Evolutionary conservation across 2,797 vertebrate species (phyloP).

Genomic region (Cynodonichthys magdalenae): DNA sequence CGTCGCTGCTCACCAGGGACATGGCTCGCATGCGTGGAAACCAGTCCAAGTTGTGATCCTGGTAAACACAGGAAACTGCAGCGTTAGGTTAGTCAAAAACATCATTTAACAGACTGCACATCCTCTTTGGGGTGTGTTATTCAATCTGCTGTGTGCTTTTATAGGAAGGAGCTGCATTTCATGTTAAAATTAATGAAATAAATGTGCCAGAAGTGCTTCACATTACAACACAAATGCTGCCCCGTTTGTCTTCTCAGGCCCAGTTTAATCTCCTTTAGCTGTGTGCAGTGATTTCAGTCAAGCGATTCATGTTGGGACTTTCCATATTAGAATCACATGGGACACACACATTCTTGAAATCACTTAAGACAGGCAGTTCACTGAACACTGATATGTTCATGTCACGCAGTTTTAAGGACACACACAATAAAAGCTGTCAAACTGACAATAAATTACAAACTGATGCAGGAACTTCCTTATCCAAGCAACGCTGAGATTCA

Average conservation of each 20-base stretch:
- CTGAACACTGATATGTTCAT: conserved; percentile 3
- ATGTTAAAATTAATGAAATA: background rate
- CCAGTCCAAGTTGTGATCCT: conserved; percentile 98
- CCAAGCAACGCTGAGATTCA: background rate
- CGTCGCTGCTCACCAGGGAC: conserved; percentile 96
- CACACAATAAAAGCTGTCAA: background rate
- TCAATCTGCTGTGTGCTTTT: background rate
- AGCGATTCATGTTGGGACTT: conserved; percentile 60
- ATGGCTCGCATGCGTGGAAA: conserved; percentile 98
- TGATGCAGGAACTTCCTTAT: background rate
- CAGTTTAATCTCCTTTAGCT: conserved; percentile 1
- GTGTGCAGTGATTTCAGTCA: conserved; percentile 47
- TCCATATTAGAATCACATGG: conserved; percentile 63
- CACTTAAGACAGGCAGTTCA: conserved; percentile 13
- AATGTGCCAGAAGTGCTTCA: conserved; percentile 1
- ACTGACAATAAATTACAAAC: conserved; percentile 1
- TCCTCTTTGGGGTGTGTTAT: background rate
- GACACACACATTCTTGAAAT: conserved; percentile 41
- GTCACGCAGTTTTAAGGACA: background rate
- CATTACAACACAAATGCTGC: conserved; percentile 4
- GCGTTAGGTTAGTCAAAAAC: background rate
- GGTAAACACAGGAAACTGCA: conserved; percentile 37
- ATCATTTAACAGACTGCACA: background rate
- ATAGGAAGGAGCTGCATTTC: background rate
- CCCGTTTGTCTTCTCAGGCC: background rate